Evolutionary conservation across 2,113 vertebrate species (phyloP).

Genomic region (Andinoacara biseriatus): DNA sequence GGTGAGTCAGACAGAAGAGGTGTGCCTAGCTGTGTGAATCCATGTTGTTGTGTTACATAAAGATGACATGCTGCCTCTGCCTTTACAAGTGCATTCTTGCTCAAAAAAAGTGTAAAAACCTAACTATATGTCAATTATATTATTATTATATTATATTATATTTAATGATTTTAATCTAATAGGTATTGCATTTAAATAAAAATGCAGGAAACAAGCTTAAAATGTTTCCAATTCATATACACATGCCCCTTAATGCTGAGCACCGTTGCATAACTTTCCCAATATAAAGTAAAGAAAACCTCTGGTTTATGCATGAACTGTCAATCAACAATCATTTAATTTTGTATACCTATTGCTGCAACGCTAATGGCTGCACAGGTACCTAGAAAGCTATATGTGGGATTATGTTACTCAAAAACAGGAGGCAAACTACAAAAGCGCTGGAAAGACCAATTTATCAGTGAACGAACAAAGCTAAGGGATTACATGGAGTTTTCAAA

Average conservation of each 20-base stretch:
- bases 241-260: neutral
- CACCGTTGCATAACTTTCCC: neutral
- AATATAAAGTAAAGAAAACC: neutral
- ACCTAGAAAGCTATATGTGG: neutral
- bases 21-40: constrained; percentile 7
- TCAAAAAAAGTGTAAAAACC: neutral
- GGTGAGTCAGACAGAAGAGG: constrained; percentile 49
- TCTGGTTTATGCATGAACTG: neutral
- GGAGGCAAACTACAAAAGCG: constrained; percentile 4
- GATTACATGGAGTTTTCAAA: constrained; percentile 14
- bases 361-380: neutral
- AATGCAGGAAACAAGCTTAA: neutral
- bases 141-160: too few relatives aligned
- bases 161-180: neutral
- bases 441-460: constrained; percentile 24
- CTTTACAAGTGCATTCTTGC: neutral
- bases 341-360: neutral
- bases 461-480: constrained; percentile 24
- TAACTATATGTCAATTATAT: neutral
- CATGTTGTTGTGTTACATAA: constrained; percentile 20
- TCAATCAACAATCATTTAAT: neutral
- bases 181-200: neutral
- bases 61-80: neutral
- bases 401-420: constrained; percentile 35
- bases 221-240: neutral